A percentile compares a stretch with the other conserved stretches of the same genome.
phyloP scores from a whole-genome alignment of 2,797 vertebrate species.

The Tauraco hartlaubi region DNA sequence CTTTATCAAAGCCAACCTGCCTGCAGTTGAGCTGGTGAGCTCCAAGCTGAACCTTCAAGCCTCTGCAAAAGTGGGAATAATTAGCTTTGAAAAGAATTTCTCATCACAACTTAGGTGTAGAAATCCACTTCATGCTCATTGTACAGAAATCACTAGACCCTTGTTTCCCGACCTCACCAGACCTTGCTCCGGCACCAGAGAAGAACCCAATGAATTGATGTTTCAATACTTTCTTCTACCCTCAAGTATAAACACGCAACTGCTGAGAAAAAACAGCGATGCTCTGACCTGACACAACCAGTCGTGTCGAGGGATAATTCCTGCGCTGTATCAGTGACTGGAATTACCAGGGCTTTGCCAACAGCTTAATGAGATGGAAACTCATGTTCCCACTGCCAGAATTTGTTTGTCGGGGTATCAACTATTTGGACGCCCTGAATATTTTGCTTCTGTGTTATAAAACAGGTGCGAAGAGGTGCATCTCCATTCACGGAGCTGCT shows the following conservation, averaged over 20 bases:
- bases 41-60: not conserved
- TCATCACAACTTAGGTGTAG: not conserved
- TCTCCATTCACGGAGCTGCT: not conserved
- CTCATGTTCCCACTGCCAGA: conserved; percentile 21
- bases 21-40: not conserved
- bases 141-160: not conserved
- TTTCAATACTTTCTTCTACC: conserved; percentile 19
- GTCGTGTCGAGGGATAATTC: not conserved
- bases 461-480: conserved; percentile 52
- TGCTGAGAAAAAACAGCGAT: conserved; percentile 43
- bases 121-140: not conserved
- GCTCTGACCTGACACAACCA: conserved; percentile 45
- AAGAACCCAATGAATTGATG: not conserved
- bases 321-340: conserved; percentile 29
- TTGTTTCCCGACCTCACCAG: not conserved
- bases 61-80: not conserved
- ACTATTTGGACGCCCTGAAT: conserved; percentile 26
- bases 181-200: not conserved
- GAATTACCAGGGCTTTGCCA: conserved; percentile 70
- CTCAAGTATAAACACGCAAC: not conserved
- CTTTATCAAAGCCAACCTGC: not conserved
- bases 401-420: conserved; percentile 30
- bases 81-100: not conserved
- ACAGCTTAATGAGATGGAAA: conserved; percentile 65
- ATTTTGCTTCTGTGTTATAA: conserved; percentile 43